phyloP scores from a whole-genome alignment of 2,888 invertebrate species.

The Adineta ricciae region DNA sequence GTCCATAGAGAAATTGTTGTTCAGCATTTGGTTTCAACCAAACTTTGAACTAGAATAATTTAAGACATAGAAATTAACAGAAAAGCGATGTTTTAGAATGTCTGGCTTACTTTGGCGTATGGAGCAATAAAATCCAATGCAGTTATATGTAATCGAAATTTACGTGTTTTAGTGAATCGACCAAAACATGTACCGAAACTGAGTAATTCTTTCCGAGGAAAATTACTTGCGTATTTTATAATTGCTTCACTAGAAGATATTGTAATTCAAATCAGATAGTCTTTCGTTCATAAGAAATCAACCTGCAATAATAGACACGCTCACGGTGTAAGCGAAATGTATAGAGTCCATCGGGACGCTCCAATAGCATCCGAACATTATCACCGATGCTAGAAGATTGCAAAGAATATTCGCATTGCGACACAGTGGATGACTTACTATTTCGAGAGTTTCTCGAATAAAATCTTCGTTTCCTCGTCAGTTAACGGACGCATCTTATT shows the following conservation, averaged over 20 bases:
- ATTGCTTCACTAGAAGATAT: conserved; percentile 44
- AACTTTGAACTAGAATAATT: conserved; percentile 65
- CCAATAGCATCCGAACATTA: conserved; percentile 82
- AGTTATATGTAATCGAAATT: conserved; percentile 70
- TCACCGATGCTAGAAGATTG: conserved; percentile 72
- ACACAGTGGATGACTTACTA: conserved; percentile 58
- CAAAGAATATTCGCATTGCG: too few species aligned
- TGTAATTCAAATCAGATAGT: too few species aligned
- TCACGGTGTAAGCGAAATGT: conserved; percentile 86
- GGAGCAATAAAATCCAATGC: conserved; percentile 86
- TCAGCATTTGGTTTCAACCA: conserved; percentile 92
- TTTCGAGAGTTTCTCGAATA: conserved; percentile 83
- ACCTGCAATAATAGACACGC: conserved; percentile 71
- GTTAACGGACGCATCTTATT: conserved; percentile 70
- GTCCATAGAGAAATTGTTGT: conserved; percentile 93
- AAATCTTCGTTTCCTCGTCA: conserved; percentile 71
- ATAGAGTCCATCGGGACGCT: conserved; percentile 88
- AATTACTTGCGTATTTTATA: conserved; percentile 50
- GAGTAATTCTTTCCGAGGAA: conserved; percentile 50
- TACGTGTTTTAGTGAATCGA: conserved; percentile 78
- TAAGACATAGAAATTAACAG: too few species aligned
- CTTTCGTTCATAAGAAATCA: conserved; percentile 33
- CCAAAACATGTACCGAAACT: conserved; percentile 90
- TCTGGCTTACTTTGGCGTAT: conserved; percentile 67
- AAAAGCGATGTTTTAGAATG: not conserved